Evolutionary conservation across 2,113 vertebrate species (phyloP).

Genomic region (Gobius niger): DNA sequence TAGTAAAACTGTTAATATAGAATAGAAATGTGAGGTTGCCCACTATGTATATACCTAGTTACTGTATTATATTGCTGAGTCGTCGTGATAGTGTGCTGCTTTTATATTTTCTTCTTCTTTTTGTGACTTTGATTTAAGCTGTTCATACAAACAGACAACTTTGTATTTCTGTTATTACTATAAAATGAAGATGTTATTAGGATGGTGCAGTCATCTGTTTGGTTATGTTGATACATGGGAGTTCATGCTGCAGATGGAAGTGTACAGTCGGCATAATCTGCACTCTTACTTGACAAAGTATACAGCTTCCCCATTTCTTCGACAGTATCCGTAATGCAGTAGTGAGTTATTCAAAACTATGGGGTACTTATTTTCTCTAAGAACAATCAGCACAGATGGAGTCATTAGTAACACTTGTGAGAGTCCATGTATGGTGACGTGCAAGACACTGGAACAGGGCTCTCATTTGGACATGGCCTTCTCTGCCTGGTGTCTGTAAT

Average conservation of each 20-base stretch:
- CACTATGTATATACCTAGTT: conserved; percentile 14
- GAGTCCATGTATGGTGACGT: conserved; percentile 33
- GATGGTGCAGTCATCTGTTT: background rate
- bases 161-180: background rate
- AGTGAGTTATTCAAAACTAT: conserved; percentile 9
- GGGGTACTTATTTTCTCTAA: conserved; percentile 21
- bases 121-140: background rate
- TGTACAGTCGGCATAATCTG: conserved; percentile 27
- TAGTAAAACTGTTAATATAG: conserved; percentile 12
- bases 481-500: conserved; percentile 91
- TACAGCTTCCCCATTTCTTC: conserved; percentile 1
- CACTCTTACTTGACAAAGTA: conserved; percentile 7
- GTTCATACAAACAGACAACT: conserved; percentile 3
- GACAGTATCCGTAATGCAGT: conserved; percentile 15
- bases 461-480: conserved; percentile 87
- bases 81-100: background rate
- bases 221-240: background rate
- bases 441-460: conserved; percentile 28
- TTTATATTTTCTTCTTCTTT: background rate
- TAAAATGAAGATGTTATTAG: background rate
- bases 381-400: conserved; percentile 45
- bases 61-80: conserved; percentile 18
- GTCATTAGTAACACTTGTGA: conserved; percentile 41
- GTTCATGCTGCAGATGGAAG: conserved; percentile 15
- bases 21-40: conserved; percentile 17